Evolutionary conservation across 2,113 vertebrate species (phyloP), one percentile per base, ranked within the genome.

Genomic region (Aplodontia rufa): DNA sequence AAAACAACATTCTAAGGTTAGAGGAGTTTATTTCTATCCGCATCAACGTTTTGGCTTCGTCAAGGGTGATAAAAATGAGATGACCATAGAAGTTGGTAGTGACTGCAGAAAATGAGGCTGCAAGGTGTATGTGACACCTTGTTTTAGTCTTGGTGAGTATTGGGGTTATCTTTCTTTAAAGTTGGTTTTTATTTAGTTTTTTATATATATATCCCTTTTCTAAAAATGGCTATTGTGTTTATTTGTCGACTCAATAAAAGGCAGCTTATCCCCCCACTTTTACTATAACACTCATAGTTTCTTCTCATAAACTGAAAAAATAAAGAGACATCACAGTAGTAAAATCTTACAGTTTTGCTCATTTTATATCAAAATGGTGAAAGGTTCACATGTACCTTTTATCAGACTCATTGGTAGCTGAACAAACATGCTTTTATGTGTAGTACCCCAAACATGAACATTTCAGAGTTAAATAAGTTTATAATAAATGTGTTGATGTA

Each of bases 151-250:
- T 47, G 37, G 6, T 76, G 58, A 89, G 35, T 6, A 22, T 47
- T 90, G 7, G 42, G 5, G 17, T 55, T 87, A 45, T 76, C 95
- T 92, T 81, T 40, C 37, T 62, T 68, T 60, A 24, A 96, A 11
- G 8, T 8, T 64, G 9, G 16, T 14, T 37, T 87, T 74, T 32
- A 16, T 42, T 45, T 76, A 16, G 30, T 37, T 53, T 17, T 71
- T 4, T 51, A 51, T 12, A 17, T 47, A n/a, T 35, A 7, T 32
- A 79, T 37, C 10, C 24, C 11, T 87, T 95, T 94, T 83, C 92
- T 90, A 76, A 91, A 90, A 94, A 66, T 71, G 17, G 42, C 53
- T 93, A n/a, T n/a, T 69, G 8, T 72, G 30, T 85, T 90, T 92
- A 64, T 83, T 74, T 74, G 37, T 74, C 69, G 2, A 53, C 42